Evolutionary conservation across 2,888 invertebrate species (phyloP).

Genomic region (Plagodis dolabraria): DNA sequence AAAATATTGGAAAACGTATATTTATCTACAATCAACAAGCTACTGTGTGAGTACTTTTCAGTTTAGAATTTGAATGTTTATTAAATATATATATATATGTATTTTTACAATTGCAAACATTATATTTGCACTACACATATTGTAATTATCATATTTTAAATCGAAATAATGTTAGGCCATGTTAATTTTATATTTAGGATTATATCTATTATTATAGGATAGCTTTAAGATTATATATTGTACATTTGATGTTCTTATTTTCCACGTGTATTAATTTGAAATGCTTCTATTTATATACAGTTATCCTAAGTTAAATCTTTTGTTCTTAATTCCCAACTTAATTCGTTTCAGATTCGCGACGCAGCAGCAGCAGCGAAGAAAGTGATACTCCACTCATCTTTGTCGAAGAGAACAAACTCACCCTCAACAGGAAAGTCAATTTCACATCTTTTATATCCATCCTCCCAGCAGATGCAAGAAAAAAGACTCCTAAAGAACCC

Average conservation of each 20-base stretch:
- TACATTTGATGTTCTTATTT: not conserved
- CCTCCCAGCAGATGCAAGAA: slow-evolving; percentile 44
- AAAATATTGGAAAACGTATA: too few species aligned
- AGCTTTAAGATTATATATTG: not conserved
- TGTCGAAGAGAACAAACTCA: slow-evolving; percentile 38
- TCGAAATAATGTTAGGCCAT: too few species aligned
- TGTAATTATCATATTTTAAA: too few species aligned
- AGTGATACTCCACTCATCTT: slow-evolving; percentile 31
- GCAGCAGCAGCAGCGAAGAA: slow-evolving; percentile 37
- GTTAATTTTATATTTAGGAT: too few species aligned
- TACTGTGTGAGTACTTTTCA: too few species aligned
- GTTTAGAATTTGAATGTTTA: too few species aligned
- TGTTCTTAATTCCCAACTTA: slow-evolving; percentile 24
- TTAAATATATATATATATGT: too few species aligned
- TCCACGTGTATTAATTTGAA: not conserved
- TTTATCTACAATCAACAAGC: too few species aligned
- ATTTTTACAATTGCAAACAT: too few species aligned
- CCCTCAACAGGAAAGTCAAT: slow-evolving; percentile 50
- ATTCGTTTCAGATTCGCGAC: slow-evolving; percentile 33
- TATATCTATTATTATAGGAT: too few species aligned
- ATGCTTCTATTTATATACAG: not conserved
- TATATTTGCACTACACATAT: too few species aligned
- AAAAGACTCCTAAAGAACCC: slow-evolving; percentile 7
- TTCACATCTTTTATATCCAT: slow-evolving; percentile 57
- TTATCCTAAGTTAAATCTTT: not conserved